Evolutionary conservation across 2,888 invertebrate species (phyloP), one percentile per base, ranked within the genome.

Genomic region (Drosophila merina): DNA sequence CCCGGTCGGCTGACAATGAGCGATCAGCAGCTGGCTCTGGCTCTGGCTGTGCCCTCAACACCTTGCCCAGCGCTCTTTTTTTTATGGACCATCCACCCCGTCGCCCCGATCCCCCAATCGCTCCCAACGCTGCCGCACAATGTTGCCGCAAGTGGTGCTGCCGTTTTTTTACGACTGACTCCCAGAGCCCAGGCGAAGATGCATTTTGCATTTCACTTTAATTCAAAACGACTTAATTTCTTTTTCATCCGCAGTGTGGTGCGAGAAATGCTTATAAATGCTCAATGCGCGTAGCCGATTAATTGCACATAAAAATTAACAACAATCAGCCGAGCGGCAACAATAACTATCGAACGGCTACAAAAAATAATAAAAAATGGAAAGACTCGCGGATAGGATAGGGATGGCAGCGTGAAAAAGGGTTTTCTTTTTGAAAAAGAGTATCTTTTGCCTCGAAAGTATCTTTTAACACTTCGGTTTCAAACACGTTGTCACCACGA

Each of bases 271-370:
- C 74, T 83, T 81, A 80, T 80, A 81, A 87, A 83, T 87, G 83
- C 87, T 79, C 85, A 87, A 79, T 82, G 87, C 77, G 75, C 77
- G 87, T 75, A 70, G 77, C 83, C 87, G 79, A 83, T 87, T 85
- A 85, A 87, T 87, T 86, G 86, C 80, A 77, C 83, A 85, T 85
- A 85, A 85, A 85, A 84, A 79, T 82, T 82, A 83, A 82, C 83
- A 86, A 82, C 78, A 83, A 80, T 82, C 86, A 73, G 68, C 71
- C 45, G 62, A 50, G 28, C 36, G 50, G 54, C 55, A 59, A 44
- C 42, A 42, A 51, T n/a, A 51, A 55, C 36, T 51, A 57, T 57
- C 40, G 57, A 57, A 54, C 49, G 40, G 47, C n/a, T n/a, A 40
- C 49, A 26, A 14, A 58, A 44, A 50, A 20, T 2, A 20, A 64